phyloP scores from a whole-genome alignment of 2,113 vertebrate genomes.

The Zosterops borbonicus region DNA sequence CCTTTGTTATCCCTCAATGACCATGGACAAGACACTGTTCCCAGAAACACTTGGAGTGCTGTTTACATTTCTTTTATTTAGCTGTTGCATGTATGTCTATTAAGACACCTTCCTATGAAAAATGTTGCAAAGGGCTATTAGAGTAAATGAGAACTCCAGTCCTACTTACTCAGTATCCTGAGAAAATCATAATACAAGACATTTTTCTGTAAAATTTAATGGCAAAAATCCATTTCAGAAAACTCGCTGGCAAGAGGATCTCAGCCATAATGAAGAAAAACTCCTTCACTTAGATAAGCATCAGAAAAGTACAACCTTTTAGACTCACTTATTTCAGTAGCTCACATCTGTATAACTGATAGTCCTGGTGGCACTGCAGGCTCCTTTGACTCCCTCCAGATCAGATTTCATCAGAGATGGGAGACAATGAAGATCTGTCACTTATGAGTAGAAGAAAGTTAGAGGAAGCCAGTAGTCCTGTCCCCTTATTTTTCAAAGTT shows the following conservation, averaged over 20 bases:
- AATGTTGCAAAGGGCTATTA: background rate
- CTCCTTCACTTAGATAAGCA: background rate
- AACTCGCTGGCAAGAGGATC: background rate
- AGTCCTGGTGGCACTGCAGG: background rate
- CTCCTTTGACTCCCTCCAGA: background rate
- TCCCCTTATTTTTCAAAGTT: background rate
- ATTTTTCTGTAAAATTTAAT: background rate
- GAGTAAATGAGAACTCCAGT: background rate
- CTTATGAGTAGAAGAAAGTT: background rate
- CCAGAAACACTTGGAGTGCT: background rate
- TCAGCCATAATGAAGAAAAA: background rate
- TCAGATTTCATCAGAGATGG: background rate
- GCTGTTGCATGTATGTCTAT: background rate
- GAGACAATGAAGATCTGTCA: background rate
- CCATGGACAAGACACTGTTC: fast-evolving
- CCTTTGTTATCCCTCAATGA: background rate
- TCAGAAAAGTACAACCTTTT: background rate
- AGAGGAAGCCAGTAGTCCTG: background rate
- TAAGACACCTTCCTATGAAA: background rate
- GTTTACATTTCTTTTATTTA: background rate
- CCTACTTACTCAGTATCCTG: background rate
- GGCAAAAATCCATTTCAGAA: background rate
- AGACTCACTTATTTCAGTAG: background rate
- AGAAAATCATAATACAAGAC: background rate
- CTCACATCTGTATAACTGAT: background rate